These are phyloP conservation scores for Zophobas morio DNA, from an alignment of 1,140 invertebrate species.

Conservation along the genomic window DNA sequence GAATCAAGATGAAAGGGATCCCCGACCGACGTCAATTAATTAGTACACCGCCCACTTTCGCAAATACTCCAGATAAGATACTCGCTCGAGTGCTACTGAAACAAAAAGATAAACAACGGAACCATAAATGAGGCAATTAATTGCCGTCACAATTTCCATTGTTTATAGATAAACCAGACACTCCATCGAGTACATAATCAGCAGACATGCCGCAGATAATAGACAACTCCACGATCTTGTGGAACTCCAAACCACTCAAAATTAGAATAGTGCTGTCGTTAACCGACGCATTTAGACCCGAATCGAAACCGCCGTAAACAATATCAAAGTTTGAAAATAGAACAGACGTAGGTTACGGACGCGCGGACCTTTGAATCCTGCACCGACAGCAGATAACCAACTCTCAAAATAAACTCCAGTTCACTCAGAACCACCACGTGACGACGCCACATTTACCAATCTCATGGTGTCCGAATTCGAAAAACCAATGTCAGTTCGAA, in stretches of 20 bases:
- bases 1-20: no score
- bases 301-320: constrained; percentile 22
- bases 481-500: constrained; percentile 2
- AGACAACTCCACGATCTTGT: not conserved
- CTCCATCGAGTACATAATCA: not conserved
- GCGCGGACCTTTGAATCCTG: constrained; percentile 22
- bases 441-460: no score
- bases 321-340: constrained; percentile 23
- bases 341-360: constrained; percentile 40
- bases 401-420: not conserved
- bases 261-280: not conserved
- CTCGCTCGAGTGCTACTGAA: not conserved
- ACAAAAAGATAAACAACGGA: not conserved
- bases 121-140: not conserved
- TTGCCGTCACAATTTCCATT: not conserved
- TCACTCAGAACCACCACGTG: not conserved
- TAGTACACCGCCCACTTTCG: not conserved
- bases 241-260: not conserved
- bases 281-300: constrained; percentile 19
- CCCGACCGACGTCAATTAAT: no score
- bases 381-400: not conserved
- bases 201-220: constrained; percentile 1
- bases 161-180: constrained; percentile 11
- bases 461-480: not conserved
- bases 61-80: constrained; percentile 1